Evolutionary conservation across 2,797 vertebrate genomes (phyloP), one percentile per base, ranked within the genome.

Genomic region (Liasis olivaceus): DNA sequence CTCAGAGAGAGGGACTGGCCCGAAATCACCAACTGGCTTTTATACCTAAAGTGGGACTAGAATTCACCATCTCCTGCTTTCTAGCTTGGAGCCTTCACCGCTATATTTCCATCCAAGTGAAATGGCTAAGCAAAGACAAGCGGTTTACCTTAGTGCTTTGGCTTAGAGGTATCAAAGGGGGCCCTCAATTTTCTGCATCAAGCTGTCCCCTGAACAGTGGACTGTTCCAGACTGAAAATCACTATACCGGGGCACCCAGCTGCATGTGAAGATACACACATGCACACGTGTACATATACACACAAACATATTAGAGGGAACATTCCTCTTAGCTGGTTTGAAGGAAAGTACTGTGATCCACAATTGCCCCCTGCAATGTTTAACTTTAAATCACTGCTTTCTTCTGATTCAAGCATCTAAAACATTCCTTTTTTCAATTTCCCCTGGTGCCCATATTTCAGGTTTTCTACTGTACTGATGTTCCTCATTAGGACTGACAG

Each of bases 401-500:
- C 14, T 63, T 72, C 42, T 14, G 81, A 89, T 86, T 59, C 58
- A 31, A 81, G 28, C 42, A 88, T 88, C 42, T 54, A 88, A 90
- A 60, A 84, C 77, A 84, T 90, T 58, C 66, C 20, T 63, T 60
- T 47, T 11, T n/a, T 4, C 28, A 56, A 31, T n/a, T 47, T 91
- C 77, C 54, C 51, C 26, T 54, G 6, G 60, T 26, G 28, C 51
- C 62, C 60, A 31, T 62, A 85, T 89, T 89, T 28, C 60, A 69
- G 56, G 36, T 31, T 47, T 91, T 54, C 72, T 42, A 54, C 51
- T 69, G 28, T 89, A 88, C 42, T 62, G 72, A 85, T 91, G 42
- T 60, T 91, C 59, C 90, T 72, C 17, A 54, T 85, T 92, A 92
- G 59, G 87, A 64, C 87, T 93, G 89, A 84, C 60, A 64, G 86